A percentile compares a stretch with the other conserved stretches of the same genome.
Conservation (phyloP, 2,888 invertebrate genomes). For the Julus scanicus region DNA sequence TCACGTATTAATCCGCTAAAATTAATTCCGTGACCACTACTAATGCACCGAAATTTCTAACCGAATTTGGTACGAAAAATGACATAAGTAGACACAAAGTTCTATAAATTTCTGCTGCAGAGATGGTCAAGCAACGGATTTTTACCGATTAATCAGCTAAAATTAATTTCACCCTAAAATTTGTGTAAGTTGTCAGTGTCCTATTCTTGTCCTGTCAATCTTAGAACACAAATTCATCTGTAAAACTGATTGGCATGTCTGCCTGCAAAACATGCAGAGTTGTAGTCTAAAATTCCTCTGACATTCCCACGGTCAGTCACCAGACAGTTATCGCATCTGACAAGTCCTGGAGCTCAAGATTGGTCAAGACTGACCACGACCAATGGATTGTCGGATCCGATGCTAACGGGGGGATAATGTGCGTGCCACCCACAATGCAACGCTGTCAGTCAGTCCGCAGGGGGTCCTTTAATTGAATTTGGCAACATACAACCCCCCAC, state of each 20-base stretch:
- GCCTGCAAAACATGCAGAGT: not conserved
- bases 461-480: constrained; percentile 20
- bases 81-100: too few species aligned
- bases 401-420: not conserved
- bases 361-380: not conserved
- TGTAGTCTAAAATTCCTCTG: not conserved
- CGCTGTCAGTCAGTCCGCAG: constrained; percentile 32
- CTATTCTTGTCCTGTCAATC: too few species aligned
- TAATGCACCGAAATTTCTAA: too few species aligned
- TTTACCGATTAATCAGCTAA: too few species aligned
- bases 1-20: too few species aligned
- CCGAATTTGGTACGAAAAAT: too few species aligned
- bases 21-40: too few species aligned
- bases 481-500: constrained; percentile 21
- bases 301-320: constrained; percentile 17
- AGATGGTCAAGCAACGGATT: too few species aligned
- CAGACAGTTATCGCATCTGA: not conserved
- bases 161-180: too few species aligned
- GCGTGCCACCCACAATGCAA: constrained; percentile 39
- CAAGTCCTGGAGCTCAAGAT: not conserved
- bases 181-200: not conserved
- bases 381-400: not conserved
- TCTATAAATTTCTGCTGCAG: too few species aligned
- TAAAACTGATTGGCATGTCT: not conserved
- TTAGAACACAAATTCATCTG: not conserved